Evolutionary conservation across 2,113 vertebrate species (phyloP).

Genomic region (Piprites chloris): DNA sequence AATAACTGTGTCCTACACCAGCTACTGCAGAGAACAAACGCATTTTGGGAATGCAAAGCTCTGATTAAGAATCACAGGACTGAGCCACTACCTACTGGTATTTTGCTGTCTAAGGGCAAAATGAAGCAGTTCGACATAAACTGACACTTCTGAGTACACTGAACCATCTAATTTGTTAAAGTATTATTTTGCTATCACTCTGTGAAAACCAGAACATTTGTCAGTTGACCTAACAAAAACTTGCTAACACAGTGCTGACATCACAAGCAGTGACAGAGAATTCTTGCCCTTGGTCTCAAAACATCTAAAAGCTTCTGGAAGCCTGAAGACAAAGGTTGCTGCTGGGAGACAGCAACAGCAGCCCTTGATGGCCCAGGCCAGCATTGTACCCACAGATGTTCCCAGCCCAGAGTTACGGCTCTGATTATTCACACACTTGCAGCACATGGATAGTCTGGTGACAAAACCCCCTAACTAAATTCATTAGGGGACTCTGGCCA

Average conservation of each 20-base stretch:
- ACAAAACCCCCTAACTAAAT: slow-evolving; percentile 15
- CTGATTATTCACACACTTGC: neutral
- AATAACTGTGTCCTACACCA: neutral
- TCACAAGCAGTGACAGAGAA: neutral
- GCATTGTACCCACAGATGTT: neutral
- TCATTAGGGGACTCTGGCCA: neutral
- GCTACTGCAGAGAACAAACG: neutral
- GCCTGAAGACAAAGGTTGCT: neutral
- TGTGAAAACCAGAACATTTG: neutral
- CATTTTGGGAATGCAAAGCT: neutral
- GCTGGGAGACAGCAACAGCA: neutral
- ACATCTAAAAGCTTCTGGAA: neutral
- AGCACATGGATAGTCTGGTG: neutral
- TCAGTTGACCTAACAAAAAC: neutral
- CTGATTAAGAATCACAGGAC: neutral
- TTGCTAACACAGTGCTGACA: neutral
- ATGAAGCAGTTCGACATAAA: neutral
- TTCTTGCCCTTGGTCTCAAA: neutral
- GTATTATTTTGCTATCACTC: neutral
- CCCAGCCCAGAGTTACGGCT: accelerated
- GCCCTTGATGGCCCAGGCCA: neutral
- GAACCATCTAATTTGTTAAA: neutral
- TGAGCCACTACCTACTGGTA: neutral
- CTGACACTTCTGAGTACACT: neutral
- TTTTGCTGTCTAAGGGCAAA: neutral